phyloP scores from a whole-genome alignment of 2,797 vertebrate genomes.

The Acrocephalus scirpaceus region DNA sequence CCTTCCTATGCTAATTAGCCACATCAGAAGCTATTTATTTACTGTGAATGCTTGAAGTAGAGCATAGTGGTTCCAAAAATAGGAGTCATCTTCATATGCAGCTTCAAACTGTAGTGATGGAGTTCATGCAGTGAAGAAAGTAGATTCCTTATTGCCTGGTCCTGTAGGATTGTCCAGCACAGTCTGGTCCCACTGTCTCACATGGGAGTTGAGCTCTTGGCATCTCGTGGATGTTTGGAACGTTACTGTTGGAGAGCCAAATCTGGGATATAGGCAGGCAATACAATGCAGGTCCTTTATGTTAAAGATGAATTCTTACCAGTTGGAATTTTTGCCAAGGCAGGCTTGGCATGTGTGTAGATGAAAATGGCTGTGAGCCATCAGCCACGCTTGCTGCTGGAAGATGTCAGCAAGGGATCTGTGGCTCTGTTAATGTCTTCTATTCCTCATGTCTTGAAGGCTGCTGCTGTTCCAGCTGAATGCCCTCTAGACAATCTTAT shows the following conservation, averaged over 20 bases:
- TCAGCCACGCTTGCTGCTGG: slow-evolving; percentile 53
- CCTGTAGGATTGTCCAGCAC: slow-evolving; percentile 52
- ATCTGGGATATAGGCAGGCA: slow-evolving; percentile 46
- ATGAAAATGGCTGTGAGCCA: slow-evolving; percentile 65
- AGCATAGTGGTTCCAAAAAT: slow-evolving; percentile 36
- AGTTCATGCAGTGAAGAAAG: slow-evolving; percentile 49
- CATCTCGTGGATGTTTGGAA: neutral
- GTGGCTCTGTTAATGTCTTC: slow-evolving; percentile 22
- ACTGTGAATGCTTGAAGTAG: slow-evolving; percentile 63
- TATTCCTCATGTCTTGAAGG: slow-evolving; percentile 43
- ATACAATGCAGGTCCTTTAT: slow-evolving; percentile 68
- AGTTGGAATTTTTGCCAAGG: slow-evolving; percentile 68
- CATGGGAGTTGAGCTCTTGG: neutral
- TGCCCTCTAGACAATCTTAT: slow-evolving; percentile 44
- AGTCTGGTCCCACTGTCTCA: slow-evolving; percentile 15
- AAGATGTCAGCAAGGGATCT: slow-evolving; percentile 40
- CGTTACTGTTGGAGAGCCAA: neutral
- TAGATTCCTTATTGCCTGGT: slow-evolving; percentile 52
- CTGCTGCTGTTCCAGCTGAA: slow-evolving; percentile 42
- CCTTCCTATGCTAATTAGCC: slow-evolving; percentile 38
- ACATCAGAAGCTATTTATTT: slow-evolving; percentile 69
- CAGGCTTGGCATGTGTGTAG: slow-evolving; percentile 62
- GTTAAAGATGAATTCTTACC: slow-evolving; percentile 66
- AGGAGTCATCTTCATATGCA: slow-evolving; percentile 47
- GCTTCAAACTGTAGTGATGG: slow-evolving; percentile 27